These are phyloP conservation scores for Ginglymostoma cirratum DNA, from an alignment of 2,113 vertebrate genomes.

Conservation along the genomic window DNA sequence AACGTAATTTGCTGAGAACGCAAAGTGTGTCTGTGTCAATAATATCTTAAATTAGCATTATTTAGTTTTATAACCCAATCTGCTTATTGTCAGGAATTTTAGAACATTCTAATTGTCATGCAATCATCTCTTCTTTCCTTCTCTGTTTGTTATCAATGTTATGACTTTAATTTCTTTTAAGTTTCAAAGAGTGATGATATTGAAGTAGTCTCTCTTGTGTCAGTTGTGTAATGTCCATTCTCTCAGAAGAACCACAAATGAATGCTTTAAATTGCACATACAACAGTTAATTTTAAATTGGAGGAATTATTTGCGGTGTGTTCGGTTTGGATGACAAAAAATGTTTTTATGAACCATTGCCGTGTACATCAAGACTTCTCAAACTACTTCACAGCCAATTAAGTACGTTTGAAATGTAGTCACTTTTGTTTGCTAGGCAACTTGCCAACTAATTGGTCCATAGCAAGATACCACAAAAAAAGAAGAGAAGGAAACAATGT, in stretches of 20 bases:
- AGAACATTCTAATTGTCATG: not conserved
- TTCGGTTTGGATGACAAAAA: not conserved
- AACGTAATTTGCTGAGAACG: not conserved
- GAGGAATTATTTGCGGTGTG: not conserved
- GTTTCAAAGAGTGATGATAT: not conserved
- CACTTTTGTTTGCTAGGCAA: not conserved
- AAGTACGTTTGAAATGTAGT: not conserved
- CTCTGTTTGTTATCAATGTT: not conserved
- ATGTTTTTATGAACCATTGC: not conserved
- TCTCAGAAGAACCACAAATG: not conserved
- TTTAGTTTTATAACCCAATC: not conserved
- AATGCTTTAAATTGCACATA: not conserved
- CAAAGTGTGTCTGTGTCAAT: not conserved
- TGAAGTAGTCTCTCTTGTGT: not conserved
- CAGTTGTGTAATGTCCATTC: not conserved
- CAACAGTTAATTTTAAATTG: constrained; percentile 7
- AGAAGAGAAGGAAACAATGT: too few species aligned
- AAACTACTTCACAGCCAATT: not conserved
- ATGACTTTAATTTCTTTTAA: constrained; percentile 21
- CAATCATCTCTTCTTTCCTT: not conserved
- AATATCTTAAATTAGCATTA: constrained; percentile 8
- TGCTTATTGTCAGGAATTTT: not conserved
- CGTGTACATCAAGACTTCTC: not conserved
- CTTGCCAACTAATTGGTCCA: not conserved
- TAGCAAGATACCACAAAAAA: not conserved